phyloP scores from a whole-genome alignment of 2,888 invertebrate species.

The Spodoptera littoralis region DNA sequence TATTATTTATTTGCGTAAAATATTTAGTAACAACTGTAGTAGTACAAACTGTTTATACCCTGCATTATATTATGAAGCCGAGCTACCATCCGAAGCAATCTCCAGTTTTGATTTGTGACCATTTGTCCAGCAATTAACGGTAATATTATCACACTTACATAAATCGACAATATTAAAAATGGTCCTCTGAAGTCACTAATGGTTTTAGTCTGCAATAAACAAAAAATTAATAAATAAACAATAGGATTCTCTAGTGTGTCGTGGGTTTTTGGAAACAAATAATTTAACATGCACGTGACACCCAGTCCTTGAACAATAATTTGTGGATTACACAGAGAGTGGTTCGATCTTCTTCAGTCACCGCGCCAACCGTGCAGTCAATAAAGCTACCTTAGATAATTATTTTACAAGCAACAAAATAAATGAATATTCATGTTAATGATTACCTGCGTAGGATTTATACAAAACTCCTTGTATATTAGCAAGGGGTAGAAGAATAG shows the following conservation, averaged over 20 bases:
- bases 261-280: too few relatives aligned
- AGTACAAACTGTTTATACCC: slow-evolving; percentile 9
- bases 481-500: slow-evolving; percentile 19
- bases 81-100: slow-evolving; percentile 14
- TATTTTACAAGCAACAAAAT: neutral
- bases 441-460: slow-evolving; percentile 12
- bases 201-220: neutral
- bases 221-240: too few relatives aligned
- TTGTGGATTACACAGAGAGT: too few relatives aligned
- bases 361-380: slow-evolving; percentile 7
- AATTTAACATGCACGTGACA: too few relatives aligned
- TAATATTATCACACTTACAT: slow-evolving; percentile 3
- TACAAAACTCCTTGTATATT: slow-evolving; percentile 19
- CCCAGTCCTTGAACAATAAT: too few relatives aligned
- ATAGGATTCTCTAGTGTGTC: too few relatives aligned
- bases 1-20: too few relatives aligned
- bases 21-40: too few relatives aligned
- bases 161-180: neutral
- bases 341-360: too few relatives aligned
- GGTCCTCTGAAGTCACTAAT: neutral
- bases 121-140: slow-evolving; percentile 25
- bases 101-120: slow-evolving; percentile 17
- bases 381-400: too few relatives aligned
- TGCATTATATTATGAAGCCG: slow-evolving; percentile 23
- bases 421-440: neutral